Conservation (phyloP, 1,140 invertebrate genomes). For the Drosophila aff. region DNA sequence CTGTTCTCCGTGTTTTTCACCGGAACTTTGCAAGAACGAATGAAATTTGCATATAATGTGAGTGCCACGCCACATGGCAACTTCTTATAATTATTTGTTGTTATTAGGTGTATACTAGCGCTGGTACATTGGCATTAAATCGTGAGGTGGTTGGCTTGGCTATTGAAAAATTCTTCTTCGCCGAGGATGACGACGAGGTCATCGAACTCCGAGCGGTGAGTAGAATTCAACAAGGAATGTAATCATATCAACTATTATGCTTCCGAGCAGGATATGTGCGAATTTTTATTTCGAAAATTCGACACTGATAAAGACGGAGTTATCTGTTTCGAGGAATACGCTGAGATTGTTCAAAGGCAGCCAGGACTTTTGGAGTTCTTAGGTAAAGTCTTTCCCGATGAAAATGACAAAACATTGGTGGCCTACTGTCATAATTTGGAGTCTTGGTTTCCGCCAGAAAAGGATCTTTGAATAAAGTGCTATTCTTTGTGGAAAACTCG, state of each 20-base stretch:
- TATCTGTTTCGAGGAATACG: constrained; percentile 91
- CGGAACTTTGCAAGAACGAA: constrained; percentile 55
- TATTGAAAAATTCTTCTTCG: constrained; percentile 72
- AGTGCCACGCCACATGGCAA: background rate
- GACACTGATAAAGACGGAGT: constrained; percentile 92
- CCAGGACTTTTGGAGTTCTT: constrained; percentile 91
- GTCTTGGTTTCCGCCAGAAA: constrained; percentile 30
- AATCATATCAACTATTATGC: background rate
- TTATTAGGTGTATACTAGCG: constrained; percentile 66
- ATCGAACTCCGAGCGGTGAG: constrained; percentile 70
- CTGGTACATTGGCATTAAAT: constrained; percentile 50
- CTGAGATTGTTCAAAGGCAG: constrained; percentile 88
- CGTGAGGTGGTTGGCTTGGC: constrained; percentile 70
- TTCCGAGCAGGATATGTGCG: constrained; percentile 90
- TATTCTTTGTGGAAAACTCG: background rate
- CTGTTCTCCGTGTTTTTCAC: constrained; percentile 70
- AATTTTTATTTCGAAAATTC: constrained; percentile 91
- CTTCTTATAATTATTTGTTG: background rate
- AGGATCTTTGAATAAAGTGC: constrained; percentile 12
- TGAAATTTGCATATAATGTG: constrained; percentile 69
- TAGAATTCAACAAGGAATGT: background rate
- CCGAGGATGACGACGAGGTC: constrained; percentile 77
- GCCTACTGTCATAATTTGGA: constrained; percentile 64
- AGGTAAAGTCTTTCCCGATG: constrained; percentile 91
- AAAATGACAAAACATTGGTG: constrained; percentile 55